Conservation (phyloP, 2,113 vertebrate species). For the Sebastes fasciatus region DNA sequence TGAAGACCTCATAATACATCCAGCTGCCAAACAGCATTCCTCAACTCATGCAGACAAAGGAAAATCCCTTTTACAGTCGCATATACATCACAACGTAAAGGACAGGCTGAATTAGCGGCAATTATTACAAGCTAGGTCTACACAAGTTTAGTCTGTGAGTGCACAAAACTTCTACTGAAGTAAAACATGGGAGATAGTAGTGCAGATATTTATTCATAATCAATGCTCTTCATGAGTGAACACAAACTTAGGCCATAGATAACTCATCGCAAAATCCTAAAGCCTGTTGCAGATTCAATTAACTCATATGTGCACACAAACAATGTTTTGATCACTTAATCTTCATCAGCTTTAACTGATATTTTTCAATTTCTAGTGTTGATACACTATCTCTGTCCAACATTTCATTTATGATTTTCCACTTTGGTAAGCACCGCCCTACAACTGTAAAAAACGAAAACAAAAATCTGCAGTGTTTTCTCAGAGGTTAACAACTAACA, state of each 20-base stretch:
- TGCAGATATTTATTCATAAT: background rate
- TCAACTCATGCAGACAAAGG: constrained; percentile 61
- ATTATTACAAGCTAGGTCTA: constrained; percentile 11
- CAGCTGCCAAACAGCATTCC: constrained; percentile 75
- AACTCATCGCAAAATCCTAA: constrained; percentile 26
- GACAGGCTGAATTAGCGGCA: constrained; percentile 21
- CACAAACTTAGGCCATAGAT: background rate
- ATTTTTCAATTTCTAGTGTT: background rate
- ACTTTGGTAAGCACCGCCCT: background rate
- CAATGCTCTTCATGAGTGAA: background rate
- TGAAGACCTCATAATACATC: constrained; percentile 65
- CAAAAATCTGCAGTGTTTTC: background rate
- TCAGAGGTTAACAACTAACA: constrained; percentile 23
- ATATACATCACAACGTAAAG: constrained; percentile 28
- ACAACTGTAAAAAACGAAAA: background rate
- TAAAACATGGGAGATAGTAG: background rate
- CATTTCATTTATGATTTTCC: background rate
- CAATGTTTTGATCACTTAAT: background rate
- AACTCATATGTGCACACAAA: background rate
- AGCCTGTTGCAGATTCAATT: background rate
- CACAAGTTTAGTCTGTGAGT: constrained; percentile 23
- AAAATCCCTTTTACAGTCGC: constrained; percentile 64
- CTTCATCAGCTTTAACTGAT: background rate
- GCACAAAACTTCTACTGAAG: background rate
- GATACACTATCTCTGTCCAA: background rate